Conservation (phyloP, 2,113 vertebrate species). For the Synodontis membranacea region DNA sequence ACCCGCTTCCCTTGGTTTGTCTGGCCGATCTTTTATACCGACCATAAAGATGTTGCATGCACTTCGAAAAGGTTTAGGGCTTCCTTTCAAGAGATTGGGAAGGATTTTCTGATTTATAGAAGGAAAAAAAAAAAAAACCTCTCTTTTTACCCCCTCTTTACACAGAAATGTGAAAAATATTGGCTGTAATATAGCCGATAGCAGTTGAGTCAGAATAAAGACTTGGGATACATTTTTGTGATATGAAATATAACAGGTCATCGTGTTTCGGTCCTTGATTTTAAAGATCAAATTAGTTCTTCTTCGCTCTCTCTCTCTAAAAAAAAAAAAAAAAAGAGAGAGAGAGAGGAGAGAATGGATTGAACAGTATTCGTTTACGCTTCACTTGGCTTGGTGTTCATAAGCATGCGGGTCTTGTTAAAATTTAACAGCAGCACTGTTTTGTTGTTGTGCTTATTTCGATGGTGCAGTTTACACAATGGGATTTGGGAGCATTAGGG, state of each 20-base stretch:
- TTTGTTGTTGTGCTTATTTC: slow-evolving; percentile 28
- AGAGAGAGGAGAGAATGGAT: background rate
- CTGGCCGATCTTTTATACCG: background rate
- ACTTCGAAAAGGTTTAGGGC: background rate
- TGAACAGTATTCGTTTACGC: slow-evolving; percentile 11
- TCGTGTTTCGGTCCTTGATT: background rate
- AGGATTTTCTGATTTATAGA: no score
- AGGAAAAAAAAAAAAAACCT: no score
- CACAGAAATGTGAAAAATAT: background rate
- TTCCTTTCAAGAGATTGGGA: background rate
- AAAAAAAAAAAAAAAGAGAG: background rate
- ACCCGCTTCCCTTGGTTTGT: background rate
- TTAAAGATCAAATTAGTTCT: slow-evolving; percentile 15
- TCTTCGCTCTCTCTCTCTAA: background rate
- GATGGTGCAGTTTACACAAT: slow-evolving; percentile 1
- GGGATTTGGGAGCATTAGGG: slow-evolving; percentile 3
- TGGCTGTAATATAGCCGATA: background rate
- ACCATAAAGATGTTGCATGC: background rate
- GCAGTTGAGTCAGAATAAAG: background rate
- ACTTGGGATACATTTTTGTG: background rate
- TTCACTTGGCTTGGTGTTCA: slow-evolving; percentile 14
- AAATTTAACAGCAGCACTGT: slow-evolving; percentile 8
- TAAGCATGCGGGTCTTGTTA: slow-evolving; percentile 20
- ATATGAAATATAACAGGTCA: background rate
- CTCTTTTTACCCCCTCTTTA: no score